Evolutionary conservation across 2,888 invertebrate species (phyloP).

Genomic region (Eupithecia exiguata): DNA sequence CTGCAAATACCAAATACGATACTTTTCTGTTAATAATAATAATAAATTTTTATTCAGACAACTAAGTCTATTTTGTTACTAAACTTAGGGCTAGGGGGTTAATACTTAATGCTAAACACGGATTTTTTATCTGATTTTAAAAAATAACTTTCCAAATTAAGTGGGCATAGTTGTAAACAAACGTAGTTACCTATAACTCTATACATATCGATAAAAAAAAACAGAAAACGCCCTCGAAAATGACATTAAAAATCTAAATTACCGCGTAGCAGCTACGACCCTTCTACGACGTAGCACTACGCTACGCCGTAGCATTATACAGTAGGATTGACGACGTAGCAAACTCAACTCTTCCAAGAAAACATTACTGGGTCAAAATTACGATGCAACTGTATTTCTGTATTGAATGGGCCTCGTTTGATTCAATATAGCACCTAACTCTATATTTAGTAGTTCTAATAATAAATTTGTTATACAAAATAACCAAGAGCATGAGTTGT

Average conservation of each 20-base stretch:
- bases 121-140: too few relatives aligned
- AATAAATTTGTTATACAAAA: not conserved
- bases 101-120: too few relatives aligned
- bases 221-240: not conserved
- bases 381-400: not conserved
- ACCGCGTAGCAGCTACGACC: not conserved
- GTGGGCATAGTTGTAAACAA: not conserved
- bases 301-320: conserved; percentile 1
- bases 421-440: not conserved
- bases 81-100: too few relatives aligned
- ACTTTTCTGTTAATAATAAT: too few relatives aligned
- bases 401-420: not conserved
- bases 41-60: too few relatives aligned
- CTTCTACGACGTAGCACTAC: not conserved
- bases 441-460: not conserved
- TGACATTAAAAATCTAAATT: not conserved
- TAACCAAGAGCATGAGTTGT: not conserved
- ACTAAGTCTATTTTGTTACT: too few relatives aligned
- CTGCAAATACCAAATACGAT: not conserved
- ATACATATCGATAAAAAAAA: too few relatives aligned
- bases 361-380: not conserved
- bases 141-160: not conserved
- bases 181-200: not conserved
- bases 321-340: not conserved
- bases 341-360: not conserved